A percentile compares a stretch with the other conserved stretches of the same genome.
Evolutionary conservation across 2,888 invertebrate genomes (phyloP).

Genomic region (Ochlodes sylvanus): DNA sequence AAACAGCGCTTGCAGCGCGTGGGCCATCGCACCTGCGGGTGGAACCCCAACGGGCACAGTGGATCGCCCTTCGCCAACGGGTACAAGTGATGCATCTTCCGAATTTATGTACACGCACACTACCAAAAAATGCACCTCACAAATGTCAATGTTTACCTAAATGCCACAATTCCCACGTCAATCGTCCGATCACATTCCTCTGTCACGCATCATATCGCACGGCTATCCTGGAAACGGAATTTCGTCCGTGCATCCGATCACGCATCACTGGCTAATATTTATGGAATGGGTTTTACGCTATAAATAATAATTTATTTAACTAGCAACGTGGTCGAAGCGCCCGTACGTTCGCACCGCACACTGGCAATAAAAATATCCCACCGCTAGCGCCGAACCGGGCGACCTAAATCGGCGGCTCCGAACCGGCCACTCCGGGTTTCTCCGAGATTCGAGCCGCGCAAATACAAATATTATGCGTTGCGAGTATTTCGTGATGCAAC

Average conservation of each 20-base stretch:
- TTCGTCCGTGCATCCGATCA: constrained; percentile 45
- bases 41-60: constrained; percentile 95
- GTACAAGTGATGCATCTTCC: constrained; percentile 89
- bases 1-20: constrained; percentile 97
- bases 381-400: constrained; percentile 81
- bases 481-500: constrained; percentile 43
- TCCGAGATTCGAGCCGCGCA: constrained; percentile 56
- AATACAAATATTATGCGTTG: constrained; percentile 43
- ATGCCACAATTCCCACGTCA: constrained; percentile 61
- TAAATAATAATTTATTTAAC: constrained; percentile 77
- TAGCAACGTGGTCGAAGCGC: constrained; percentile 69
- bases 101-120: constrained; percentile 52
- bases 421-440: constrained; percentile 58
- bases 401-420: constrained; percentile 77
- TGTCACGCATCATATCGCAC: constrained; percentile 47
- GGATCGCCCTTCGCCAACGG: constrained; percentile 94
- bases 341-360: constrained; percentile 76
- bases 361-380: constrained; percentile 83
- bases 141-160: constrained; percentile 74
- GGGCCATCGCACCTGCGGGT: constrained; percentile 97
- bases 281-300: constrained; percentile 80
- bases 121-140: constrained; percentile 72
- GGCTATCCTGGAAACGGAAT: constrained; percentile 44
- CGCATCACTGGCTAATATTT: constrained; percentile 60
- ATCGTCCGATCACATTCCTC: constrained; percentile 57